Percentiles rank a stretch among this genome's conserved stretches.
phyloP scores from a whole-genome alignment of 2,113 vertebrate genomes.

The Myotis davidii region DNA sequence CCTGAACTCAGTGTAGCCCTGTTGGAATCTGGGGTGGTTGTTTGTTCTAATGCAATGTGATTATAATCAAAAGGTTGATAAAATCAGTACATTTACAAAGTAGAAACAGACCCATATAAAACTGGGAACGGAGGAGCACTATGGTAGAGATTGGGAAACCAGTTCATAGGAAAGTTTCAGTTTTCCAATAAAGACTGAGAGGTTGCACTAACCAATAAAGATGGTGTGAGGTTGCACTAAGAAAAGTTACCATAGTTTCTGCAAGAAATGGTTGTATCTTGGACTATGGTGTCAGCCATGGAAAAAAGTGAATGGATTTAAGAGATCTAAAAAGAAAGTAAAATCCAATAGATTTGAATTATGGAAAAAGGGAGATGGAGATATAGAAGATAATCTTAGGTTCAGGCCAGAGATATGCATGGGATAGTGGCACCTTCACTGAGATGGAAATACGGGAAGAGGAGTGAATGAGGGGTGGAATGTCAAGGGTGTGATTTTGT shows the following conservation, averaged over 20 bases:
- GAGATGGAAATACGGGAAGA: background rate
- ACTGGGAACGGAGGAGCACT: background rate
- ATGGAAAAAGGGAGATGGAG: background rate
- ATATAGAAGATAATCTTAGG: background rate
- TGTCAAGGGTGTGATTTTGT: background rate
- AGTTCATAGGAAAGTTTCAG: background rate
- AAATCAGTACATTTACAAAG: background rate
- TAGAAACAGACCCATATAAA: background rate
- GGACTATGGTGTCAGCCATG: background rate
- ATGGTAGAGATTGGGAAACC: background rate
- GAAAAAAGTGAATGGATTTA: background rate
- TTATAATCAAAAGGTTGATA: background rate
- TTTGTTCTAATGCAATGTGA: background rate
- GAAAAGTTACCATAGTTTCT: background rate
- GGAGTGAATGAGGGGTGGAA: background rate
- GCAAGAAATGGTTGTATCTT: background rate
- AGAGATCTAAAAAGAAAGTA: background rate
- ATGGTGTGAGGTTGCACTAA: background rate
- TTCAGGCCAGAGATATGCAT: background rate
- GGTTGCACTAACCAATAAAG: too few species aligned
- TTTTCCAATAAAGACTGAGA: too few species aligned
- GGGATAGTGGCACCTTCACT: background rate
- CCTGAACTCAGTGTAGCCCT: background rate
- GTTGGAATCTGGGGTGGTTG: background rate
- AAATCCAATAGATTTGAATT: background rate